These are phyloP conservation scores for Sesia apiformis DNA, from an alignment of 2,888 invertebrate species.

Conservation along the genomic window DNA sequence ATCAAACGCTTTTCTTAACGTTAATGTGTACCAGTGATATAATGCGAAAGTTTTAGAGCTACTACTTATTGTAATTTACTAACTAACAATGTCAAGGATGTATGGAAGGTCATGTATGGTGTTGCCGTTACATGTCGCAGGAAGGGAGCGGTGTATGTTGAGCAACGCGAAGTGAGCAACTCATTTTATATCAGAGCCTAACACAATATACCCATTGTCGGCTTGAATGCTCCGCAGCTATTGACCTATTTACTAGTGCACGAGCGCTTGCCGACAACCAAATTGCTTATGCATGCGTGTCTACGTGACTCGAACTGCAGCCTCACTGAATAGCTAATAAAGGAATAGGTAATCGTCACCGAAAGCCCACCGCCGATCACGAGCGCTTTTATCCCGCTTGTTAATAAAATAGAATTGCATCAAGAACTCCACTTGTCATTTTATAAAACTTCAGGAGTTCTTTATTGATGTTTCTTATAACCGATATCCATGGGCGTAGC, in stretches of 20 bases:
- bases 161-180: not conserved
- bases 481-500: not conserved
- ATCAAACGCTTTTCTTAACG: too few relatives aligned
- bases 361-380: conserved; percentile 18
- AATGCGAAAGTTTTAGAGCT: too few relatives aligned
- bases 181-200: not conserved
- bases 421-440: too few relatives aligned
- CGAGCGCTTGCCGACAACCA: conserved; percentile 42
- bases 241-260: conserved; percentile 63
- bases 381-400: conserved; percentile 13
- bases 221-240: conserved; percentile 27
- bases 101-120: conserved; percentile 1
- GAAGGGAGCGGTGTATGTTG: not conserved
- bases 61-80: too few relatives aligned
- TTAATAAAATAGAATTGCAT: not conserved
- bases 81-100: too few relatives aligned
- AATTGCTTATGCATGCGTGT: conserved; percentile 65
- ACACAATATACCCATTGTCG: conserved; percentile 13
- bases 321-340: conserved; percentile 45
- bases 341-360: conserved; percentile 20
- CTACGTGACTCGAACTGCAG: conserved; percentile 48
- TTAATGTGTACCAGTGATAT: too few relatives aligned
- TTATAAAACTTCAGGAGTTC: too few relatives aligned
- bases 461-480: not conserved
- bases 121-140: not conserved